Evolutionary conservation across 2,797 vertebrate genomes (phyloP).

Genomic region (Megaceryle alcyon): DNA sequence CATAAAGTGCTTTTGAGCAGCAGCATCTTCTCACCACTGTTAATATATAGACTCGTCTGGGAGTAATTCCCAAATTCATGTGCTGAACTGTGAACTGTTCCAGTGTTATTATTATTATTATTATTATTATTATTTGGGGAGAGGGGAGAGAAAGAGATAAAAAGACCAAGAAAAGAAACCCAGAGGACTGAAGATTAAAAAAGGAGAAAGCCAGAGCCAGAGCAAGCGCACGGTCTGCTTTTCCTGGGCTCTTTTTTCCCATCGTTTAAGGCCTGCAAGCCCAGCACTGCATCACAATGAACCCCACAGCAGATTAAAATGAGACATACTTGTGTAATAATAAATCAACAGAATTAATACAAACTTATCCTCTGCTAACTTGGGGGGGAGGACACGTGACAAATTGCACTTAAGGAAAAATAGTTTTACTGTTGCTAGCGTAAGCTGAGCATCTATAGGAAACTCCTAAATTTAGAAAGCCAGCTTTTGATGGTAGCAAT

Average conservation of each 20-base stretch:
- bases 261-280: background rate
- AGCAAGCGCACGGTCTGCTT: background rate
- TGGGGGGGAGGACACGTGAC: constrained; percentile 14
- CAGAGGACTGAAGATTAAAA: background rate
- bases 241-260: background rate
- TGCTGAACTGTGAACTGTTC: background rate
- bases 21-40: background rate
- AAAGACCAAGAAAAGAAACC: background rate
- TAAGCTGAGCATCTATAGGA: constrained; percentile 31
- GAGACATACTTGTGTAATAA: background rate
- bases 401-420: constrained; percentile 55
- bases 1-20: background rate
- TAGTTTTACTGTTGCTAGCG: constrained; percentile 49
- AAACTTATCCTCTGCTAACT: background rate
- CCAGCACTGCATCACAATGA: background rate
- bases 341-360: constrained; percentile 23
- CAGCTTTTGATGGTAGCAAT: constrained; percentile 44
- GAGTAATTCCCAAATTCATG: background rate
- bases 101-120: background rate
- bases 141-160: background rate
- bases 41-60: background rate
- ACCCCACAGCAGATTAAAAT: constrained; percentile 3
- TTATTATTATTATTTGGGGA: too few species aligned
- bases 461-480: constrained; percentile 44
- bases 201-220: background rate